A percentile compares a stretch with the other conserved stretches of the same genome.
Evolutionary conservation across 2,888 invertebrate genomes (phyloP).

Genomic region (Spodoptera picta): DNA sequence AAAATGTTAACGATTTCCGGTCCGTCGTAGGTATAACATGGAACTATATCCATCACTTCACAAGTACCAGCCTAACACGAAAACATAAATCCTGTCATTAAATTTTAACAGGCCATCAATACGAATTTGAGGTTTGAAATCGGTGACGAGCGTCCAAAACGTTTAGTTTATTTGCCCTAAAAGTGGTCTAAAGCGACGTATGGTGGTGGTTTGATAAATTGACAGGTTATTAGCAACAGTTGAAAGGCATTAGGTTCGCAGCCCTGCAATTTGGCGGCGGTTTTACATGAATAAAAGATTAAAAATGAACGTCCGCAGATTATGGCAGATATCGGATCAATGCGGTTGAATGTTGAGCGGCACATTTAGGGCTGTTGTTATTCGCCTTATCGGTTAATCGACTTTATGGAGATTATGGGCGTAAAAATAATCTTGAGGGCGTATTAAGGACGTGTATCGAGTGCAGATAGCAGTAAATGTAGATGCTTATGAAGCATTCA

Average conservation of each 20-base stretch:
- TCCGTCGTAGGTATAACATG: slow-evolving; percentile 1
- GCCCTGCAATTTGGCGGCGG: slow-evolving; percentile 87
- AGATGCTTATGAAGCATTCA: slow-evolving; percentile 17
- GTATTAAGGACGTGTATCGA: slow-evolving; percentile 33
- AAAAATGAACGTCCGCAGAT: slow-evolving; percentile 81
- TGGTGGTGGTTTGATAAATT: slow-evolving; percentile 83
- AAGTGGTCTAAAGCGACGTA: slow-evolving; percentile 68
- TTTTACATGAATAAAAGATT: slow-evolving; percentile 84
- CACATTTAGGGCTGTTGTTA: slow-evolving; percentile 70
- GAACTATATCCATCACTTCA: slow-evolving; percentile 2
- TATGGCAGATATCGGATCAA: slow-evolving; percentile 76
- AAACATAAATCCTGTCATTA: slow-evolving; percentile 41
- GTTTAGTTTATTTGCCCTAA: slow-evolving; percentile 67
- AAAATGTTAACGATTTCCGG: background rate
- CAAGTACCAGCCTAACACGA: slow-evolving; percentile 24
- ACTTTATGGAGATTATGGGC: slow-evolving; percentile 53
- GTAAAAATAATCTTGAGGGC: slow-evolving; percentile 48
- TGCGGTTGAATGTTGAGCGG: slow-evolving; percentile 61
- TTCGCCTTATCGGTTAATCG: slow-evolving; percentile 65
- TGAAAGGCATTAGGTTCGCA: slow-evolving; percentile 87
- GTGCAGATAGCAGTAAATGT: slow-evolving; percentile 21
- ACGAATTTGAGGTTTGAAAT: slow-evolving; percentile 46
- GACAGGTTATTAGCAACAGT: slow-evolving; percentile 89
- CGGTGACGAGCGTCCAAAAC: slow-evolving; percentile 57
- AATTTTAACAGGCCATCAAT: slow-evolving; percentile 49